Evolutionary conservation across 2,888 invertebrate genomes (phyloP).

Genomic region (Isoperla grammatica): DNA sequence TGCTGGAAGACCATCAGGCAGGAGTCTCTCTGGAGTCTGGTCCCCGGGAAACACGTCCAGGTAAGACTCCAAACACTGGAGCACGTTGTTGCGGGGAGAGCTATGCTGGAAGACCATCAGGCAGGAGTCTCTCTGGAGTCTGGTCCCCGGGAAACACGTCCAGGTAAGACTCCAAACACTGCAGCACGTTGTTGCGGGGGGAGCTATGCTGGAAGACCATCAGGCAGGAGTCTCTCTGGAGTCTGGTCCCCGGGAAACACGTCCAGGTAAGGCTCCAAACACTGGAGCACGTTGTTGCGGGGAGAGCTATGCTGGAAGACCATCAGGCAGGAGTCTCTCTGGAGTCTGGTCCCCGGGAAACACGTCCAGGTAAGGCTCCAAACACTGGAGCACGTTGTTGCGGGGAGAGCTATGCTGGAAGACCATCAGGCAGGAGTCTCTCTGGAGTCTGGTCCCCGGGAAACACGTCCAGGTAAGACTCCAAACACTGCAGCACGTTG

Average conservation of each 20-base stretch:
- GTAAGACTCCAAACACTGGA: constrained; percentile 41
- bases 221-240: constrained; percentile 71
- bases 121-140: constrained; percentile 71
- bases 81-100: constrained; percentile 55
- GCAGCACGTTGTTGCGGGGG: constrained; percentile 55
- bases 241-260: constrained; percentile 57
- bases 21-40: constrained; percentile 73
- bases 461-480: constrained; percentile 54
- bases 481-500: constrained; percentile 44
- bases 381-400: constrained; percentile 49
- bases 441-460: constrained; percentile 69
- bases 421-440: constrained; percentile 62
- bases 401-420: constrained; percentile 61
- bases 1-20: constrained; percentile 60
- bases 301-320: constrained; percentile 62
- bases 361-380: constrained; percentile 48
- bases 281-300: constrained; percentile 51
- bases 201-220: constrained; percentile 61
- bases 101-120: constrained; percentile 61
- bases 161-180: constrained; percentile 58
- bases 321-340: constrained; percentile 64
- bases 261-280: constrained; percentile 57
- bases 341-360: constrained; percentile 65
- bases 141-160: constrained; percentile 56
- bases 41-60: constrained; percentile 54